Base-by-base conservation (phyloP, 2,797 vertebrate genomes). In the Muscicapa comitata region DNA sequence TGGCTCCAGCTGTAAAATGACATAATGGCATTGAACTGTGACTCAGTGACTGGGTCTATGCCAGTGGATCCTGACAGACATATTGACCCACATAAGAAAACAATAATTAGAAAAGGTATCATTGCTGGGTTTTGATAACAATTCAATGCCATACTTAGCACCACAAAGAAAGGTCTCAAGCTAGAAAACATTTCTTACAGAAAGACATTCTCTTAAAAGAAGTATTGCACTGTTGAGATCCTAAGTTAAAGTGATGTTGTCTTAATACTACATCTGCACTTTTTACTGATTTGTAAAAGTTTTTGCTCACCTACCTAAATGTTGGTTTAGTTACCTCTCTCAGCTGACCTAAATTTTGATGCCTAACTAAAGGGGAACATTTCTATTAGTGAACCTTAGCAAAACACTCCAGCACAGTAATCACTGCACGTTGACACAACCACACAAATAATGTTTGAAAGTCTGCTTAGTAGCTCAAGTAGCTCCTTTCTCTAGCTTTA, bases 1-100 rank as follows among this genome's bases (percentile, higher is more conserved):
- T 82, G 93, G 77, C 42, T 93, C 50, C 75, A 87, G 86, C 59
- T 94, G 63, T 76, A 90, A 88, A 90, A 57, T 79, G 66, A 87
- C 74, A 50, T 67, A 79, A 93, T 15, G 71, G 55, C 74, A 82
- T 4, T 79, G 53, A 93, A 85, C 47, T 62, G 80, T 61, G 79
- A 80, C 54, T 93, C 73, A 76, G 3, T 53, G 51, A 58, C 40
- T 68, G 54, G 18, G 25, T 57, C 65, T 58, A 50, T 81, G 86
- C 70, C 86, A 87, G 25, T 13, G 63, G 23, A 82, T 71, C 33
- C 55, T 73, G n/a, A 74, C 45, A 82, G 53, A 65, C 1, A 72
- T 53, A 43, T 20, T 31, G 42, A 71, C 25, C n/a, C 50, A 67
- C 48, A 51, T 35, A 70, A 91, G 71, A 82, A 74, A 93, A 77